phyloP scores from a whole-genome alignment of 2,113 vertebrate species.

The Forbesichthys agassizii region DNA sequence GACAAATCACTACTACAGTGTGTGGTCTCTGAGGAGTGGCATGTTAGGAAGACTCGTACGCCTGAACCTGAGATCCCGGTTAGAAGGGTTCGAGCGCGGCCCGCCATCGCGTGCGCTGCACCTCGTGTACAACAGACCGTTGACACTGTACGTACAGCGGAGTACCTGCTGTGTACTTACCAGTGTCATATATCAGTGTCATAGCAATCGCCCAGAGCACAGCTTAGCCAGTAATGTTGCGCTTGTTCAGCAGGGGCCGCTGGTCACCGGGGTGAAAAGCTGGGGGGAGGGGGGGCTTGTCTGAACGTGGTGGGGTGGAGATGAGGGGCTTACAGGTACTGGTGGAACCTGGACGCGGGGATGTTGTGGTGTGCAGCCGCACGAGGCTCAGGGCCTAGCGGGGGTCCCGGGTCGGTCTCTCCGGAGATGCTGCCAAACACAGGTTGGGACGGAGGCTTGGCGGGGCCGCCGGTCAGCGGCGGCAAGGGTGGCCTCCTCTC shows the following conservation, averaged over 20 bases:
- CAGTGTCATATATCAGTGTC: too few species aligned
- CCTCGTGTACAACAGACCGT: conserved; percentile 2
- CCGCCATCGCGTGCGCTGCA: neutral
- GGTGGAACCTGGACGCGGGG: conserved; percentile 80
- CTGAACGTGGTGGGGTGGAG: conserved; percentile 1
- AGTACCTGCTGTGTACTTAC: too few species aligned
- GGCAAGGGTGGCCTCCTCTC: conserved; percentile 44
- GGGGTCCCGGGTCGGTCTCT: conserved; percentile 23
- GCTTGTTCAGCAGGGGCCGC: too few species aligned
- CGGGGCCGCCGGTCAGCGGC: conserved; percentile 43
- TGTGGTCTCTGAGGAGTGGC: conserved; percentile 33
- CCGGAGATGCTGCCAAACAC: neutral
- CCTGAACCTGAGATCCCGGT: conserved; percentile 15
- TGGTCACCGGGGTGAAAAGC: too few species aligned
- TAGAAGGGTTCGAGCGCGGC: conserved; percentile 30
- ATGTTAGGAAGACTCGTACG: conserved; percentile 31
- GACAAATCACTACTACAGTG: conserved; percentile 28
- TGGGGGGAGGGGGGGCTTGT: conserved; percentile 11
- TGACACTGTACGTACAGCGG: too few species aligned
- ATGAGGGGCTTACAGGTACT: conserved; percentile 64
- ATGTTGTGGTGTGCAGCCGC: too few species aligned
- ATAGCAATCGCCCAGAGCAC: too few species aligned
- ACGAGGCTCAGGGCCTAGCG: conserved; percentile 44
- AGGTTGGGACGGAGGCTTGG: conserved; percentile 51
- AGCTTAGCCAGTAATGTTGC: too few species aligned